These are phyloP conservation scores for Lates calcarifer DNA, from an alignment of 2,113 vertebrate species.

Conservation along the genomic window DNA sequence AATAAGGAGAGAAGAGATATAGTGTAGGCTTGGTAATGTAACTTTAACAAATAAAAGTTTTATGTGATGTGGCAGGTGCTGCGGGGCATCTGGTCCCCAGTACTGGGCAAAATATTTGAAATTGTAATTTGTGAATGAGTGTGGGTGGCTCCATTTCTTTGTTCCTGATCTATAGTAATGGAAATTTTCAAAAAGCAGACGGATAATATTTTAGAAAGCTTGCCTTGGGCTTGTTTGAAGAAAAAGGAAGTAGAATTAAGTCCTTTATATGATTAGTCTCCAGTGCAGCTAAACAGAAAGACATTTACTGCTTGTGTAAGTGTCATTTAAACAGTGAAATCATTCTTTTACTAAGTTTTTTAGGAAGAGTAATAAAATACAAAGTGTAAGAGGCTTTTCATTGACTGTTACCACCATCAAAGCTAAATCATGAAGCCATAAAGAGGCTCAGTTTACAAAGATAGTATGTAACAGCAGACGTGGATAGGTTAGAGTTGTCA, in stretches of 20 bases:
- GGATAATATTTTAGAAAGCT: not conserved
- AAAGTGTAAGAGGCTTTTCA: not conserved
- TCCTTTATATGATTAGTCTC: not conserved
- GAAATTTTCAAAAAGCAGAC: conserved; percentile 14
- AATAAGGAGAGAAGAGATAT: conserved; percentile 34
- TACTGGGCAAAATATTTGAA: conserved; percentile 46
- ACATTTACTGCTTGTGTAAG: not conserved
- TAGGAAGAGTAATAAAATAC: not conserved
- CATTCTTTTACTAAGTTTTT: not conserved
- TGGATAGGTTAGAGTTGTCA: conserved; percentile 36
- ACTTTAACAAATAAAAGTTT: conserved; percentile 33
- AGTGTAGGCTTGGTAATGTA: conserved; percentile 31
- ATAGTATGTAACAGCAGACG: not conserved
- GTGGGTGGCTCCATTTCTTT: conserved; percentile 39
- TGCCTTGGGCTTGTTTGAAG: conserved; percentile 6
- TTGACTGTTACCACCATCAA: not conserved
- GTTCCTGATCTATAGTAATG: conserved; percentile 32
- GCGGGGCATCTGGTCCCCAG: conserved; percentile 26
- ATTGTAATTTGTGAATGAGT: conserved; percentile 52
- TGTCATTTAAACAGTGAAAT: not conserved
- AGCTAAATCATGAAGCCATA: not conserved
- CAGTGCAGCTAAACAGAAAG: not conserved
- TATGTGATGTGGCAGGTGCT: conserved; percentile 50
- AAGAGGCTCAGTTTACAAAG: not conserved
- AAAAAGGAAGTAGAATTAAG: not conserved